Conservation (phyloP, 2,113 vertebrate species). For the Rhipidura dahli region DNA sequence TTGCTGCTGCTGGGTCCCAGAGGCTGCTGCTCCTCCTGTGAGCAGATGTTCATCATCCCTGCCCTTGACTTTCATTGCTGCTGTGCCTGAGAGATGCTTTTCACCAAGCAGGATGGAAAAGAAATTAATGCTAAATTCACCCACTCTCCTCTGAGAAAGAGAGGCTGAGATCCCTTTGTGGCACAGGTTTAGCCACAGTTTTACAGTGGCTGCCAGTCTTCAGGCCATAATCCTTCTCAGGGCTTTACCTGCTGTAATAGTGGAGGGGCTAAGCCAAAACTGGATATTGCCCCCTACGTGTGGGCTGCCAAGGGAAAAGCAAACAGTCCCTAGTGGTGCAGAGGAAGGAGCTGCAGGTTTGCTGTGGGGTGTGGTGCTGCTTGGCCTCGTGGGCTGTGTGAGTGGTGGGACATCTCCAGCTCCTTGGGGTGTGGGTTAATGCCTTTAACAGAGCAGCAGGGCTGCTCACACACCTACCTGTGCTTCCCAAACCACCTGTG, state of each 20-base stretch:
- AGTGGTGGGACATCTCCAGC: neutral
- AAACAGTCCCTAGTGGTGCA: neutral
- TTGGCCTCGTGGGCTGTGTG: rapidly evolving
- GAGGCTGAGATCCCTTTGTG: neutral
- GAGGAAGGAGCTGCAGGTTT: neutral
- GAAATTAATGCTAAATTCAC: neutral
- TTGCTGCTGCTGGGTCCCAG: neutral
- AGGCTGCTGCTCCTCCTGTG: neutral
- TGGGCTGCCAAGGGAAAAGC: too few relatives aligned
- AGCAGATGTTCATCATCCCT: neutral
- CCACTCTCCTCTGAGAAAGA: neutral
- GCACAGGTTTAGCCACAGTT: neutral
- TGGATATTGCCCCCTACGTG: rapidly evolving
- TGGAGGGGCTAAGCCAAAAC: neutral
- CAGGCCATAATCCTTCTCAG: neutral
- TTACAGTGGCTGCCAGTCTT: neutral
- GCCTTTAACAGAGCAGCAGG: neutral
- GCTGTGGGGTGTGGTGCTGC: neutral
- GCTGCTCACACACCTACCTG: rapidly evolving
- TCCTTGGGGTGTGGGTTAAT: neutral
- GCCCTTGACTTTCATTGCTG: neutral
- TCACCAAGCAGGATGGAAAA: neutral
- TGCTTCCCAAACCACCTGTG: neutral
- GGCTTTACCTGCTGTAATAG: neutral
- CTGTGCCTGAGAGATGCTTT: neutral